Conservation (phyloP, 2,797 vertebrate genomes). For the Sparidentex hasta region DNA sequence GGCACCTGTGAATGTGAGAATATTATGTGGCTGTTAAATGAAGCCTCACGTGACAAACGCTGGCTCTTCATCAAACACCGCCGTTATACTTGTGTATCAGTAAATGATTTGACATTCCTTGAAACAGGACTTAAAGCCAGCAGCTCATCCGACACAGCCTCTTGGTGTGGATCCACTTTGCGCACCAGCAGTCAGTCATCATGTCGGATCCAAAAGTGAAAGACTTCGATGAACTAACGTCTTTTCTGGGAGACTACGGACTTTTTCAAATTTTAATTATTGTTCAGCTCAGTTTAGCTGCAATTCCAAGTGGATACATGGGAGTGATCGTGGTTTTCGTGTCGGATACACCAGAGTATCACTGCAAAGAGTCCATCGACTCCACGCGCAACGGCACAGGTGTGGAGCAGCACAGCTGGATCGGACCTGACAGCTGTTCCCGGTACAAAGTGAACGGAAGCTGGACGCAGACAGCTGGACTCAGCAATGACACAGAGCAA, state of each 20-base stretch:
- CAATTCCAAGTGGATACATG: constrained; percentile 45
- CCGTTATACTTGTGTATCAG: too few species aligned
- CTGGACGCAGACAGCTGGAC: not conserved
- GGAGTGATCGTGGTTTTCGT: constrained; percentile 56
- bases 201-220: not conserved
- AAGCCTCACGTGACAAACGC: too few species aligned
- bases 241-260: constrained; percentile 65
- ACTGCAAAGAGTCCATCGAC: constrained; percentile 39
- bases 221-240: constrained; percentile 49
- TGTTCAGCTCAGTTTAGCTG: constrained; percentile 44
- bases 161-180: not conserved
- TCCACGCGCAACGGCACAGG: constrained; percentile 1
- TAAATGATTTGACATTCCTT: too few species aligned
- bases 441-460: constrained; percentile 32
- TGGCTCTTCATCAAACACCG: too few species aligned
- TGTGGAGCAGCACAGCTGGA: constrained; percentile 16
- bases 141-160: too few species aligned
- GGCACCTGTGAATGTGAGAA: too few species aligned
- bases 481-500: constrained; percentile 46
- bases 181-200: not conserved
- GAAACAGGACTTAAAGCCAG: too few species aligned
- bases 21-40: too few species aligned
- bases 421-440: constrained; percentile 48
- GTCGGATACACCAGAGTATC: constrained; percentile 62
- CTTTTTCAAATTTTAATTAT: constrained; percentile 49